Evolutionary conservation across 2,888 invertebrate genomes (phyloP), one percentile per base, ranked within the genome.

Genomic region (Odontomyia ornata): DNA sequence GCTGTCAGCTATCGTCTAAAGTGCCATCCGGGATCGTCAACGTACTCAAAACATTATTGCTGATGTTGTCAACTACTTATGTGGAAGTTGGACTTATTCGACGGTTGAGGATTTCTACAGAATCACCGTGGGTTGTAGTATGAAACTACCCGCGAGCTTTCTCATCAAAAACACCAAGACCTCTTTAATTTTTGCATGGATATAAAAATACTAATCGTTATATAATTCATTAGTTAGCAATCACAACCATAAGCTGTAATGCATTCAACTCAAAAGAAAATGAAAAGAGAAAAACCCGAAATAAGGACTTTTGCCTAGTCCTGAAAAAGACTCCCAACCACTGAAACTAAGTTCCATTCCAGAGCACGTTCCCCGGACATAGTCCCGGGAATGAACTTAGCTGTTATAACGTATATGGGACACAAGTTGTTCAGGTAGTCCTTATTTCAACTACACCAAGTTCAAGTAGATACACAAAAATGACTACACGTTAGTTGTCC

Each of bases 1-100:
- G 52, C 65, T 64, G 71, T 75, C 73, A 75, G 73, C 69, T 30
- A 69, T 73, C 57, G 73, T 57, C 30, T 25, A 57, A 57, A 57
- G 36, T 36, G 73, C 57, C 46, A 43, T 5, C 28, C 57, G 13
- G 73, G 56, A 73, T 73, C 73, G 73, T 73, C 73, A 73, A 57
- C 30, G 73, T 43, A 67, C 77, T 79, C 77, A 77, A 77, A 79
- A 76, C 77, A 79, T 79, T 79, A 79, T 79, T 79, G 79, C 79
- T 79, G 77, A 77, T 77, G 77, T 79, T 76, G 76, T 77, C 79
- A 79, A 79, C 79, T 77, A 77, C 77, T 79, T 77, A 77, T 77
- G 62, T 71, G 79, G 77, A 77, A 77, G 77, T 67, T 52, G 71
- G 62, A 73, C 65, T 76, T 76, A 79, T 79, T 77, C 76, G 77